phyloP scores from a whole-genome alignment of 2,113 vertebrate genomes.

The Datnioides undecimradiatus region DNA sequence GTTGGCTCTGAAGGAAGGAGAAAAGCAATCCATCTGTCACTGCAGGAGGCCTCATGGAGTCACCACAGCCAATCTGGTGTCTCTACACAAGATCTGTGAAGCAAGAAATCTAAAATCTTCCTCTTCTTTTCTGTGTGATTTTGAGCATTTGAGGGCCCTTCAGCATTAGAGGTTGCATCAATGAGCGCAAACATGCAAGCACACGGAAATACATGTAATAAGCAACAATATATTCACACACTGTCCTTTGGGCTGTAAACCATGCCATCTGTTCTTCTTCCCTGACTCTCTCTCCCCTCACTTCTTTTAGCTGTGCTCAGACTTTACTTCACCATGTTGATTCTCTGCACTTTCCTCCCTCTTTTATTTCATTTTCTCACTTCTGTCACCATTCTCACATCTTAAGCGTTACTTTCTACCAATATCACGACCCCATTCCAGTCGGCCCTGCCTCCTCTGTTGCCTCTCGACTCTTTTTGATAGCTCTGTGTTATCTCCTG shows the following conservation, averaged over 20 bases:
- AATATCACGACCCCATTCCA: not conserved
- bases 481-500: not conserved
- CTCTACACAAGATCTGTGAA: slow-evolving; percentile 14
- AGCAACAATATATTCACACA: slow-evolving; percentile 20
- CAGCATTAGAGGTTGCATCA: not conserved
- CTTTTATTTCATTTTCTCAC: slow-evolving; percentile 36
- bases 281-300: slow-evolving; percentile 25
- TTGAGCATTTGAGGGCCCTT: slow-evolving; percentile 1
- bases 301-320: slow-evolving; percentile 12
- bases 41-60: slow-evolving; percentile 46
- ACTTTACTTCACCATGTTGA: slow-evolving; percentile 20
- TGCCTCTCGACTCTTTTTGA: slow-evolving; percentile 13
- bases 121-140: slow-evolving; percentile 10
- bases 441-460: not conserved
- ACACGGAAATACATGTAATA: slow-evolving; percentile 27
- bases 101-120: slow-evolving; percentile 10
- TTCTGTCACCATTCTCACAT: slow-evolving; percentile 39
- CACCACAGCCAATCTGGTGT: slow-evolving; percentile 47
- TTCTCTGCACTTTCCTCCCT: not conserved
- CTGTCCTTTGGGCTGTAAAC: slow-evolving; percentile 55
- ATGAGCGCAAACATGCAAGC: slow-evolving; percentile 25
- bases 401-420: slow-evolving; percentile 32
- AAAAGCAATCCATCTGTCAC: slow-evolving; percentile 61
- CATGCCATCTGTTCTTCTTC: slow-evolving; percentile 65
- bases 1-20: slow-evolving; percentile 25